A percentile compares a stretch with the other conserved stretches of the same genome.
Evolutionary conservation across 2,797 vertebrate genomes (phyloP).

Genomic region (Microtus agrestis): DNA sequence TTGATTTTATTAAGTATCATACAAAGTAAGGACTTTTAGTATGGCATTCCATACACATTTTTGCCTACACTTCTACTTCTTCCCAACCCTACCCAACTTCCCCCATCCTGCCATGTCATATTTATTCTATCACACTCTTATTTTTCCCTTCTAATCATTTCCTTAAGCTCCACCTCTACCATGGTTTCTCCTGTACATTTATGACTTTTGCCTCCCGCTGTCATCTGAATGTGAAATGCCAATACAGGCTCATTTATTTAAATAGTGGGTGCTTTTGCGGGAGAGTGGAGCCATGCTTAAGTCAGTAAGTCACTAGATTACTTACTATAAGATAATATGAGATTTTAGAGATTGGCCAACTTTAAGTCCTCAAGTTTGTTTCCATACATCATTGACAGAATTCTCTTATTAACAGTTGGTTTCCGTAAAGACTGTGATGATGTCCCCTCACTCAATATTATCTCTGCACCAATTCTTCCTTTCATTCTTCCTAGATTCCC

Average conservation of each 20-base stretch:
- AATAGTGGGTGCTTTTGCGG: not conserved
- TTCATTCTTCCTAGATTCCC: not conserved
- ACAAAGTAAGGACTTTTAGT: not conserved
- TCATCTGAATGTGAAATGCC: not conserved
- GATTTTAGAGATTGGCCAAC: not conserved
- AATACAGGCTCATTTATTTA: not conserved
- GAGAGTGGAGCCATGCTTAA: not conserved
- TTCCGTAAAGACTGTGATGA: not conserved
- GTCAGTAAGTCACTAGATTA: not conserved
- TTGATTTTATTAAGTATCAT: not conserved
- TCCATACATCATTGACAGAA: not conserved
- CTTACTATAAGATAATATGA: too few species aligned
- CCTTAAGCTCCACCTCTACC: too few species aligned
- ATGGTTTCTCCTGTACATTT: not conserved
- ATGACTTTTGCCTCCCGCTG: not conserved
- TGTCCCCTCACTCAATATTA: too few species aligned
- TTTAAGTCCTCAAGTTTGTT: not conserved
- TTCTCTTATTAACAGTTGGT: not conserved
- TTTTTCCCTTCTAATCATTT: not conserved
- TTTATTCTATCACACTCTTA: not conserved
- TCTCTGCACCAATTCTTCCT: not conserved
- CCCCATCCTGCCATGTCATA: not conserved
- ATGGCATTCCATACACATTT: not conserved
- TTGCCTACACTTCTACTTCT: not conserved
- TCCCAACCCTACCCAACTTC: not conserved